A percentile compares a stretch with the other conserved stretches of the same genome.
These are phyloP conservation scores for Hoplodrina ambigua DNA, from an alignment of 2,888 invertebrate species.

Conservation along the genomic window DNA sequence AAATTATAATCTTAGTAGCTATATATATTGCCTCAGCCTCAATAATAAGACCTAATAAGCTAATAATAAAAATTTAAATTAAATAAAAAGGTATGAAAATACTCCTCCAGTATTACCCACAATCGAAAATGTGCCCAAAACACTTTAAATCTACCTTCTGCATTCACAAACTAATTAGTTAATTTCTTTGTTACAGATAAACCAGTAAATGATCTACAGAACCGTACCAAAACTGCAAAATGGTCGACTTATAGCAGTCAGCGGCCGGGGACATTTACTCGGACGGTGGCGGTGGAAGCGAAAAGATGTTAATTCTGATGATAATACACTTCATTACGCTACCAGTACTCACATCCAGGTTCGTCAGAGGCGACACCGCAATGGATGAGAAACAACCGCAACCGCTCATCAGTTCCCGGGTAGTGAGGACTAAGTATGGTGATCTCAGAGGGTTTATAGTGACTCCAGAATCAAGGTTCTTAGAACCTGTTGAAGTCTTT, in stretches of 20 bases:
- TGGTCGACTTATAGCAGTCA: conserved; percentile 87
- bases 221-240: conserved; percentile 74
- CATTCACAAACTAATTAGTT: not conserved
- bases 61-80: too few species aligned
- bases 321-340: conserved; percentile 88
- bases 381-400: conserved; percentile 87
- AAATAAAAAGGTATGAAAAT: too few species aligned
- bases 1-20: too few species aligned
- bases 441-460: conserved; percentile 96
- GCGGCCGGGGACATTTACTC: conserved; percentile 75
- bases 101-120: too few species aligned
- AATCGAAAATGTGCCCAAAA: too few species aligned
- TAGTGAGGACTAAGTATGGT: conserved; percentile 96
- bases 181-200: conserved; percentile 82
- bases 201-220: conserved; percentile 78
- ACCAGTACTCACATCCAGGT: conserved; percentile 83
- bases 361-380: conserved; percentile 85
- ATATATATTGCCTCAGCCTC: too few species aligned
- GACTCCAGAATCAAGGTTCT: conserved; percentile 94
- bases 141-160: not conserved
- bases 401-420: conserved; percentile 94
- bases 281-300: conserved; percentile 82
- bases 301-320: conserved; percentile 86
- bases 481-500: conserved; percentile 97
- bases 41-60: too few species aligned